Conservation (phyloP, 2,888 invertebrate species). For the Melinopterus prodromus region DNA sequence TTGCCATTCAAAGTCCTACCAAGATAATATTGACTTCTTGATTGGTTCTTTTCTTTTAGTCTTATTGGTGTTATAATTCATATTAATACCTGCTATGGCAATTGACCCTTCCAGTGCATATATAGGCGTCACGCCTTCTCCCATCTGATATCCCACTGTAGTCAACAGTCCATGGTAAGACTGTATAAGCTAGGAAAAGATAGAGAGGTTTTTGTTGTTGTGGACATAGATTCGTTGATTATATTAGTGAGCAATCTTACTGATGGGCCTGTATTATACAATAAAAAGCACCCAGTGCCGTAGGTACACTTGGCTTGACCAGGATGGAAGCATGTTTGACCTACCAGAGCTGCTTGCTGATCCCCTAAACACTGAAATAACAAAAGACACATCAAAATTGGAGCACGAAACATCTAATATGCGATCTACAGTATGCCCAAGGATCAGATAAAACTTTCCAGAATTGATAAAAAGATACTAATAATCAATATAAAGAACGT, state of each 20-base stretch:
- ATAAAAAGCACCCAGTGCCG: conserved; percentile 87
- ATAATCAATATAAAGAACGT: no score
- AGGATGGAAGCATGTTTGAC: conserved; percentile 86
- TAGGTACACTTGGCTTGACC: conserved; percentile 96
- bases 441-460: no score
- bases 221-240: conserved; percentile 24
- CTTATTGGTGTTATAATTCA: not conserved
- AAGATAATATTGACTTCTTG: no score
- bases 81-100: conserved; percentile 79
- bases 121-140: conserved; percentile 77
- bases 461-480: no score
- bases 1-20: no score
- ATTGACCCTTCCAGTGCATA: conserved; percentile 95
- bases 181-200: conserved; percentile 70
- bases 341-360: conserved; percentile 93
- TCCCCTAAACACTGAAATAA: conserved; percentile 86
- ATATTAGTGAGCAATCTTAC: conserved; percentile 54
- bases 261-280: conserved; percentile 92
- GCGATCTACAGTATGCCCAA: no score
- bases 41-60: not conserved
- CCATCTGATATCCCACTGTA: conserved; percentile 95
- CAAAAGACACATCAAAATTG: conserved; percentile 30
- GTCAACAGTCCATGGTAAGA: conserved; percentile 93
- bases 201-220: not conserved
- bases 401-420: no score